A percentile compares a stretch with the other conserved stretches of the same genome.
Conservation (phyloP, 2,113 vertebrate species). For the Gymnorhina tibicen region DNA sequence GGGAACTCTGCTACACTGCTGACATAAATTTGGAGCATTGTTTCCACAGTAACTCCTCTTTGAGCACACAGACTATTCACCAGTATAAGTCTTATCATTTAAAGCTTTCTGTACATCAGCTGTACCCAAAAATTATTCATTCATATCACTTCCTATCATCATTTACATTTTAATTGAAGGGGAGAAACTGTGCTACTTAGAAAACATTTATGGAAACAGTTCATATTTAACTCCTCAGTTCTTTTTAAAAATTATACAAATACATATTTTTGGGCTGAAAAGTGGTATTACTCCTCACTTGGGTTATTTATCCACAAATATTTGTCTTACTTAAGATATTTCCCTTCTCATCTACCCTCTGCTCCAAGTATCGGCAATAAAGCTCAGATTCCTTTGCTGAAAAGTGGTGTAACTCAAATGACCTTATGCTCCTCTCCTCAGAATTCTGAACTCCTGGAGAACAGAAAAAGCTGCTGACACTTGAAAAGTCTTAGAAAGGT, state of each 20-base stretch:
- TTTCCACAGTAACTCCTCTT: background rate
- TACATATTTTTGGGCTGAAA: background rate
- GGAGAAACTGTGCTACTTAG: background rate
- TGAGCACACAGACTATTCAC: background rate
- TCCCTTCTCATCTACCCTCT: background rate
- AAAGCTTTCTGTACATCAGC: background rate
- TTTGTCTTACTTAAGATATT: background rate
- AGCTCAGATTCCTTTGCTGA: background rate
- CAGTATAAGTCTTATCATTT: background rate
- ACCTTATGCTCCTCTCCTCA: conserved; percentile 9
- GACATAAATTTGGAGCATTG: background rate
- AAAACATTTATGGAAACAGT: background rate
- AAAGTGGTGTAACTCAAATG: conserved; percentile 6
- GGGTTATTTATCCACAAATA: background rate
- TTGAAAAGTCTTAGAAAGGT: conserved; percentile 1
- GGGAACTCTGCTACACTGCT: background rate
- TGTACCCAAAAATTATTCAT: background rate
- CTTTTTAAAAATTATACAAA: background rate
- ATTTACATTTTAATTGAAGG: background rate
- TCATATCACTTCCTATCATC: background rate
- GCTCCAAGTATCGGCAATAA: background rate
- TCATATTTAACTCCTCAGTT: background rate
- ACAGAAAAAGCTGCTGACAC: conserved; percentile 44
- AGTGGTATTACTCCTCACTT: background rate
- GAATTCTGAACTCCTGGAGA: conserved; percentile 10